Evolutionary conservation across 1,140 invertebrate genomes (phyloP).

Genomic region (Drosophila biarmipes): DNA sequence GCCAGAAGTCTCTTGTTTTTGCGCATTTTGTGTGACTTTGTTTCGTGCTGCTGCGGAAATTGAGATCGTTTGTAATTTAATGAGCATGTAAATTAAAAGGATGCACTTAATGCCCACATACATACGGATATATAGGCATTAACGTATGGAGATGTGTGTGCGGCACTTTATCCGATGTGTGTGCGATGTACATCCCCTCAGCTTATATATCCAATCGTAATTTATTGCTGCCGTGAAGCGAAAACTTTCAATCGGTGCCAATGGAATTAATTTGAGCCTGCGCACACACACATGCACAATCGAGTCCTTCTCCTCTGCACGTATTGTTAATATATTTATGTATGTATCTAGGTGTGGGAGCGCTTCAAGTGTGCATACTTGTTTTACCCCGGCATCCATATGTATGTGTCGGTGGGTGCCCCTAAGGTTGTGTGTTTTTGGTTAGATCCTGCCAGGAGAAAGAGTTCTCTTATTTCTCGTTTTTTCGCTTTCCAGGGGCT

Average conservation of each 20-base stretch:
- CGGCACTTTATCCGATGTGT: slow-evolving; percentile 11
- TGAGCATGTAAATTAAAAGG: slow-evolving; percentile 78
- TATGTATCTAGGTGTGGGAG: slow-evolving; percentile 54
- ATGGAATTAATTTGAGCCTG: slow-evolving; percentile 76
- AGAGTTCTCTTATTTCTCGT: neutral
- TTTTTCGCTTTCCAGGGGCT: slow-evolving; percentile 8
- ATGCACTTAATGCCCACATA: slow-evolving; percentile 69
- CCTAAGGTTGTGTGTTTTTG: slow-evolving; percentile 20
- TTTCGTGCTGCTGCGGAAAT: slow-evolving; percentile 56
- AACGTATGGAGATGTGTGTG: slow-evolving; percentile 1
- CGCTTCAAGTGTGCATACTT: slow-evolving; percentile 51
- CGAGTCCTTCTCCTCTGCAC: slow-evolving; percentile 14
- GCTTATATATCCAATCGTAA: slow-evolving; percentile 60
- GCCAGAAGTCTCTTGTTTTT: slow-evolving; percentile 34
- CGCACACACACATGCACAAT: slow-evolving; percentile 33
- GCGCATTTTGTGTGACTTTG: slow-evolving; percentile 35
- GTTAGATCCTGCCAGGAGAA: slow-evolving; percentile 4
- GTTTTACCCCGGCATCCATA: slow-evolving; percentile 17
- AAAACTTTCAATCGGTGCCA: slow-evolving; percentile 81
- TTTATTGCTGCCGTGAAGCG: slow-evolving; percentile 78
- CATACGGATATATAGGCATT: slow-evolving; percentile 2
- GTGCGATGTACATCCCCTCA: slow-evolving; percentile 16
- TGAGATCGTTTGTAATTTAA: slow-evolving; percentile 72
- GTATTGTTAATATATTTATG: slow-evolving; percentile 67
- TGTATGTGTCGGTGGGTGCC: neutral